Percentiles rank a stretch among this genome's conserved stretches.
phyloP scores from a whole-genome alignment of 2,888 invertebrate species.

The Nemotelus pantherinus region DNA sequence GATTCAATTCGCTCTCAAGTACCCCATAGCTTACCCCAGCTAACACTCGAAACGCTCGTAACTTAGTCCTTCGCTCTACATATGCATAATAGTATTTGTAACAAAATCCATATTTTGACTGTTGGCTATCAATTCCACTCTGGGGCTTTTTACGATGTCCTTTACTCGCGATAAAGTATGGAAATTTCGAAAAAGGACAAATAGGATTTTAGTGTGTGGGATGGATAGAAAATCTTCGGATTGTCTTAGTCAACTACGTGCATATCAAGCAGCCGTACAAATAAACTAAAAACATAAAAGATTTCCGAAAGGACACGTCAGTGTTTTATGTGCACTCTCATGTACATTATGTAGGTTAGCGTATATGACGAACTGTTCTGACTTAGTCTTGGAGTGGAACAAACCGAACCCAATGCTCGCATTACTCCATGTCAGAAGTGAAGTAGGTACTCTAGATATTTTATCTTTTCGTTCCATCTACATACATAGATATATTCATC shows the following conservation, averaged over 20 bases:
- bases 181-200: slow-evolving; percentile 37
- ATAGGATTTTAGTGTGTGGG: slow-evolving; percentile 24
- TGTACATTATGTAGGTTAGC: background rate
- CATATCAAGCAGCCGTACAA: slow-evolving; percentile 21
- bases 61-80: background rate
- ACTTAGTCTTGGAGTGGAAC: background rate
- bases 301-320: slow-evolving; percentile 18
- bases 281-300: slow-evolving; percentile 25
- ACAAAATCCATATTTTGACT: slow-evolving; percentile 2
- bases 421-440: slow-evolving; percentile 21
- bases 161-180: slow-evolving; percentile 10
- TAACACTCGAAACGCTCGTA: background rate
- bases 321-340: background rate
- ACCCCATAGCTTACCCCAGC: background rate
- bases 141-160: slow-evolving; percentile 31
- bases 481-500: slow-evolving; percentile 9
- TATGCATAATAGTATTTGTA: no score
- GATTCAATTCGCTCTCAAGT: background rate
- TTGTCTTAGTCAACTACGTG: slow-evolving; percentile 32
- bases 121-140: slow-evolving; percentile 22
- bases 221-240: slow-evolving; percentile 3
- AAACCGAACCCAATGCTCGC: slow-evolving; percentile 14
- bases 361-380: background rate
- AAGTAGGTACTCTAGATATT: background rate
- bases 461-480: no score